Percentiles rank a stretch among this genome's conserved stretches.
Evolutionary conservation across 2,797 vertebrate genomes (phyloP).

Genomic region (Coranthus polyacanthus): DNA sequence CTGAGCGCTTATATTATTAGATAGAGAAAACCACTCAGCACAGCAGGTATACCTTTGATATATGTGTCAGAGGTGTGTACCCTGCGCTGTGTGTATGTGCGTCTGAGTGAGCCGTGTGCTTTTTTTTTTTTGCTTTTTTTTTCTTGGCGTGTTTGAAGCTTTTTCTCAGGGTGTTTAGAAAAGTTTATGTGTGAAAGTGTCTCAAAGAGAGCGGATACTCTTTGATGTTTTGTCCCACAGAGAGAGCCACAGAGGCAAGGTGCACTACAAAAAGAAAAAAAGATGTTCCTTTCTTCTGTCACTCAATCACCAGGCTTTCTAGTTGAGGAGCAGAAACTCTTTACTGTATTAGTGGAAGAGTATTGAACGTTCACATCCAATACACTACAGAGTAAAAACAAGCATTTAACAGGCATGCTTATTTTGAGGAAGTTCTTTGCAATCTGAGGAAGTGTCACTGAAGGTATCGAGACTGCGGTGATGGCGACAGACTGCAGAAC

Average conservation of each 20-base stretch:
- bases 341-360: slow-evolving; percentile 52
- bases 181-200: slow-evolving; percentile 71
- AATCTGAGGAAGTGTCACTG: too few relatives aligned
- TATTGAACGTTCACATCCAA: slow-evolving; percentile 58
- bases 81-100: slow-evolving; percentile 26
- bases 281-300: slow-evolving; percentile 72
- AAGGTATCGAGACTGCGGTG: slow-evolving; percentile 15
- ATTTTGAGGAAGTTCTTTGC: slow-evolving; percentile 36
- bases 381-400: slow-evolving; percentile 45
- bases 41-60: slow-evolving; percentile 68
- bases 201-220: slow-evolving; percentile 73
- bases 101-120: slow-evolving; percentile 15
- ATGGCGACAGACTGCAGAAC: neutral
- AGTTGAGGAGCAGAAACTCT: slow-evolving; percentile 49
- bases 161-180: slow-evolving; percentile 69
- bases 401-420: slow-evolving; percentile 38
- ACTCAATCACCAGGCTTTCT: slow-evolving; percentile 60
- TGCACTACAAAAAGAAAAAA: slow-evolving; percentile 60
- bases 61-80: slow-evolving; percentile 58
- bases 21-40: slow-evolving; percentile 67
- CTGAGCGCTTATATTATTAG: slow-evolving; percentile 69
- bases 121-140: slow-evolving; percentile 3
- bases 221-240: slow-evolving; percentile 79
- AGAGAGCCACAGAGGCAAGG: slow-evolving; percentile 64
- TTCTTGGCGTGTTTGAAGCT: slow-evolving; percentile 53